Evolutionary conservation across 2,113 vertebrate genomes (phyloP), one percentile per base, ranked within the genome.

Genomic region (Mastomys natalensis): DNA sequence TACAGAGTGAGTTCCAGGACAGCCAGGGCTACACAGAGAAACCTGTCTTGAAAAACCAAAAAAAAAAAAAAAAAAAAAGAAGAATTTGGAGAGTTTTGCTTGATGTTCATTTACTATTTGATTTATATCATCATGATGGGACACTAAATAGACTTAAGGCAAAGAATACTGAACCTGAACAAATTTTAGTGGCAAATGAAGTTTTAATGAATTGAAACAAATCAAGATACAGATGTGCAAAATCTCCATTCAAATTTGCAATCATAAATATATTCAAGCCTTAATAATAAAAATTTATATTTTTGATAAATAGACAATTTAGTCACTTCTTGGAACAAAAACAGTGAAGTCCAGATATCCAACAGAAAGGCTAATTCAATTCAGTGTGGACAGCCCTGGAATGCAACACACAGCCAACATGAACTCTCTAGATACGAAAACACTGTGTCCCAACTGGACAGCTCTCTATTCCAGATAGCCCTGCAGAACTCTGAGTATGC

Each of bases 141-240:
- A 29, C 82, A 95, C 40, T 92, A 90, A 77, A 92, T 53, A 90
- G 62, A 29, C 51, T 76, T 74, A 74, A 88, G 7, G 3, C 68
- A 91, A 93, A 92, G 80, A 88, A 91, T 74, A 76, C 58, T 66
- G 37, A 60, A 60, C 91, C 81, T 82, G 43, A 89, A 87, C 11
- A 43, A 66, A 48, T 45, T 91, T 92, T 93, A 70, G 88, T 90
- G 73, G 64, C 64, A 90, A 87, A 8, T 21, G 8, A 78, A 78
- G 10, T 6, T 82, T 93, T 84, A 17, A 80, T 85, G 60, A 92
- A 73, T 89, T 92, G 3, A 95, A 91, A 87, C 29, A 92, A 68
- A 94, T 95, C 62, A 88, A 85, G 77, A 53, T 74, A 93, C 2
- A 60, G 34, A 77, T 4, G 87, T 77, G 19, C 34, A 94, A 97